Evolutionary conservation across 2,797 vertebrate species (phyloP), one percentile per base, ranked within the genome.

Genomic region (Babyrousa celebensis): DNA sequence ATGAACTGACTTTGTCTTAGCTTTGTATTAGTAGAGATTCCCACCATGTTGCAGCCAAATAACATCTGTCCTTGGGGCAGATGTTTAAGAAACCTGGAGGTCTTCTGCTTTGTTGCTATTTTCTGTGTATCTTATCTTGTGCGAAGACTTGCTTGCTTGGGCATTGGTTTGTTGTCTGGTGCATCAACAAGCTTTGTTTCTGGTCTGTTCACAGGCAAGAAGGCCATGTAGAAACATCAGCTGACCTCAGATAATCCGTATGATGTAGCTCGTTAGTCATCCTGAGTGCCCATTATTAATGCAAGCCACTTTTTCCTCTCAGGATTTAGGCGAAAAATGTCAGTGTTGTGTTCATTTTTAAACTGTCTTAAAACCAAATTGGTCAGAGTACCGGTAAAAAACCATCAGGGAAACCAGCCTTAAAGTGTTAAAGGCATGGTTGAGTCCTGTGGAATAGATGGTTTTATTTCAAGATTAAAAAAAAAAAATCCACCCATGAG

Each of bases 71-170:
- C 93, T 98, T 94, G 86, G 71, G 17, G 95, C 97, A 89, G 90
- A 8, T 96, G 96, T 97, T 97, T 20, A 12, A 27, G 17, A 25
- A 10, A 16, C 67, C n/a, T 29, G 27, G 74, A 74, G 62, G 9
- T n/a, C 48, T 93, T 67, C 68, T 79, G 68, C 78, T 88, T 96
- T 97, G 43, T 93, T 96, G 97, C 98, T 98, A 97, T 63, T 97
- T 97, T 94, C 97, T 96, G 1, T 84, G 96, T 98, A 84, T 96
- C 98, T 98, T 98, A 98, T 98, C 98, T 99, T 98, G 98, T 97
- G 99, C 98, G 79, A 98, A 98, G 98, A 98, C 97, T 98, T 98
- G 99, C 99, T 98, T 99, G 97, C 97, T 98, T 96, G 97, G 96
- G 98, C 98, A 98, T 98, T 98, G 85, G 75, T 92, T 12, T 1